These are phyloP conservation scores for Diabrotica undecimpunctata DNA, from an alignment of 1,140 invertebrate genomes.

Conservation along the genomic window DNA sequence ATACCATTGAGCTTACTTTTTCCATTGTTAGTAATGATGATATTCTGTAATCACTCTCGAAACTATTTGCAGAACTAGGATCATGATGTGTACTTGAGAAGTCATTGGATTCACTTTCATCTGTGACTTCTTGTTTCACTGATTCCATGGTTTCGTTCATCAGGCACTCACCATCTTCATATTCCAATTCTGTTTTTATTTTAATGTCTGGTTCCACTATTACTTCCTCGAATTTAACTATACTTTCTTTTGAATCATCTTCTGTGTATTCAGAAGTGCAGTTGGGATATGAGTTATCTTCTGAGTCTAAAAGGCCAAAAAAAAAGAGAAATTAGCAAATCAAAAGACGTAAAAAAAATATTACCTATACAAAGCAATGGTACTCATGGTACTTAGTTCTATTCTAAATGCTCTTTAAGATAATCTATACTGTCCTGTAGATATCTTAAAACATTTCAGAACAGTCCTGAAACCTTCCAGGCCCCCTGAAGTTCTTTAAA, in stretches of 20 bases:
- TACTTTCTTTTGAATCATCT: neutral
- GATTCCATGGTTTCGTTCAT: neutral
- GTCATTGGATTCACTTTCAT: slow-evolving; percentile 4
- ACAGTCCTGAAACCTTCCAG: no score
- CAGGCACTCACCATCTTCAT: slow-evolving; percentile 27
- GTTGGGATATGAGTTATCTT: slow-evolving; percentile 31
- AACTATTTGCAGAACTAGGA: neutral
- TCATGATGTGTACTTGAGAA: neutral
- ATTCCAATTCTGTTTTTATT: slow-evolving; percentile 38
- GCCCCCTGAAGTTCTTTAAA: no score
- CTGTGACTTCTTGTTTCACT: slow-evolving; percentile 7
- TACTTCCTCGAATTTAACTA: slow-evolving; percentile 34
- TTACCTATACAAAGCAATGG: no score
- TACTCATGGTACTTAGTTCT: no score
- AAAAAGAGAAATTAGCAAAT: slow-evolving; percentile 9
- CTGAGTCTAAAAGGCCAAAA: slow-evolving; percentile 25
- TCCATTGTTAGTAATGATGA: neutral
- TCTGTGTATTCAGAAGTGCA: neutral
- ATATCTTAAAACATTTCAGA: no score
- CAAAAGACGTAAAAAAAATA: no score
- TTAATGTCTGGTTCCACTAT: slow-evolving; percentile 42
- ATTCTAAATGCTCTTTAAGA: no score
- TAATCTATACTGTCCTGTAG: no score
- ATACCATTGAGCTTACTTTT: slow-evolving; percentile 20
- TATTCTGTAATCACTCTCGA: neutral